Conservation (phyloP, 92 coral and sea anemone genomes). For the Phymanthus crucifer region DNA sequence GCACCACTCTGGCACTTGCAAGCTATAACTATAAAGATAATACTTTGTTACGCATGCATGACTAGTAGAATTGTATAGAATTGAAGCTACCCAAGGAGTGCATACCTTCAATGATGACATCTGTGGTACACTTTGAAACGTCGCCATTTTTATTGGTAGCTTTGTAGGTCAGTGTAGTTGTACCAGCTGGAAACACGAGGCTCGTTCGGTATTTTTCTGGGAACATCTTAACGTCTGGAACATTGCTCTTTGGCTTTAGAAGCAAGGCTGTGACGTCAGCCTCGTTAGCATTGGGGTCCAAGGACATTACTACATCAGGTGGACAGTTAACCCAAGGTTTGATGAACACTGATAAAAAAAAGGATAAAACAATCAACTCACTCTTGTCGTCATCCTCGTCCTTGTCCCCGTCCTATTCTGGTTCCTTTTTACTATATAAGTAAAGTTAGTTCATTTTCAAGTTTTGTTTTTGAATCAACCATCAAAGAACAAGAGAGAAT, state of each 20-base stretch:
- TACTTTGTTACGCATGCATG: too few relatives aligned
- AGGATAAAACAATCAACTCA: too few relatives aligned
- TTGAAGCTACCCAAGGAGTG: too few relatives aligned
- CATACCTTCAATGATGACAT: slow-evolving; percentile 53
- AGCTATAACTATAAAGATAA: too few relatives aligned
- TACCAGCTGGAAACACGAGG: slow-evolving; percentile 55
- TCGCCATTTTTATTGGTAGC: slow-evolving; percentile 60
- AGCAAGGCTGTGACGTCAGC: slow-evolving; percentile 54
- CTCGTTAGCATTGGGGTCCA: slow-evolving; percentile 32
- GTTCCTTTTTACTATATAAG: too few relatives aligned
- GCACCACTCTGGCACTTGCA: too few relatives aligned
- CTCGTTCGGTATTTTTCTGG: slow-evolving; percentile 57
- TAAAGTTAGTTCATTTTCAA: too few relatives aligned
- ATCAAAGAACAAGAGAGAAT: too few relatives aligned
- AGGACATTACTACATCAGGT: slow-evolving; percentile 16
- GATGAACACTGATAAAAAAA: slow-evolving; percentile 30
- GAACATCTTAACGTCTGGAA: slow-evolving; percentile 43
- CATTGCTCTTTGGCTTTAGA: slow-evolving; percentile 53
- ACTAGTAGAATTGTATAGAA: too few relatives aligned
- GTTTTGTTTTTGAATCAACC: too few relatives aligned
- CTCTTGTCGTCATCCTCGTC: too few relatives aligned
- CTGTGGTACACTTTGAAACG: slow-evolving; percentile 47
- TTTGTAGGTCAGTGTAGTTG: slow-evolving; percentile 51
- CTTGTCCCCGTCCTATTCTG: too few relatives aligned
- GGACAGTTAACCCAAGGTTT: slow-evolving; percentile 79